Evolutionary conservation across 2,888 invertebrate species (phyloP).

Genomic region (Epirrhoe tristata): DNA sequence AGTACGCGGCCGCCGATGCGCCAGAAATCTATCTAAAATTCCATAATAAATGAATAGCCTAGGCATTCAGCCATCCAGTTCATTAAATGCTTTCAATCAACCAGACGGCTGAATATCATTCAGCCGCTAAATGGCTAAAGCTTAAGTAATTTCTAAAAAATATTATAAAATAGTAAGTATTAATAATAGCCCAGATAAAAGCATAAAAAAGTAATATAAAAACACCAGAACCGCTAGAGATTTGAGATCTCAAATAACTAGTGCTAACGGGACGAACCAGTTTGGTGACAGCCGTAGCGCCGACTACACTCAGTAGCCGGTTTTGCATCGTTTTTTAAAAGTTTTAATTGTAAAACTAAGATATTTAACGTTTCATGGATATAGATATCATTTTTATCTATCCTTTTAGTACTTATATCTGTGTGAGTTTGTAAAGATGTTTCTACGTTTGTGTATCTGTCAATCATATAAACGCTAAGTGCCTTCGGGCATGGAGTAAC

Average conservation of each 20-base stretch:
- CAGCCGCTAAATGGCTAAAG: too few species aligned
- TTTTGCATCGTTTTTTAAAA: slow-evolving; percentile 6
- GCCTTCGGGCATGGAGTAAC: too few species aligned
- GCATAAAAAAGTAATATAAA: neutral
- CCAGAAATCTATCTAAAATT: too few species aligned
- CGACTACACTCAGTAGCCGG: slow-evolving; percentile 10
- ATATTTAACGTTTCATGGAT: neutral
- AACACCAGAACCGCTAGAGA: neutral
- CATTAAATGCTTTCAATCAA: too few species aligned
- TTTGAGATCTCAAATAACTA: slow-evolving; percentile 1
- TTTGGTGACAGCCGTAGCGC: slow-evolving; percentile 16
- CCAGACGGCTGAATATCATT: too few species aligned
- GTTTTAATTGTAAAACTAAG: slow-evolving; percentile 9
- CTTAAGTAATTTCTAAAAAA: too few species aligned
- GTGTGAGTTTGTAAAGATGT: neutral
- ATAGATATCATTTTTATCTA: neutral
- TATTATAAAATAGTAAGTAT: too few species aligned
- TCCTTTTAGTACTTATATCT: neutral
- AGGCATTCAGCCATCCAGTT: too few species aligned
- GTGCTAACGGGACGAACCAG: slow-evolving; percentile 14
- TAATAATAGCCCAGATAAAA: too few species aligned
- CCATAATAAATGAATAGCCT: too few species aligned
- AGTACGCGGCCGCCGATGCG: too few species aligned
- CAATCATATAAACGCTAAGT: neutral
- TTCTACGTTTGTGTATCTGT: neutral